These are phyloP conservation scores for Myxocyprinus asiaticus DNA, from an alignment of 2,113 vertebrate species.

Conservation along the genomic window DNA sequence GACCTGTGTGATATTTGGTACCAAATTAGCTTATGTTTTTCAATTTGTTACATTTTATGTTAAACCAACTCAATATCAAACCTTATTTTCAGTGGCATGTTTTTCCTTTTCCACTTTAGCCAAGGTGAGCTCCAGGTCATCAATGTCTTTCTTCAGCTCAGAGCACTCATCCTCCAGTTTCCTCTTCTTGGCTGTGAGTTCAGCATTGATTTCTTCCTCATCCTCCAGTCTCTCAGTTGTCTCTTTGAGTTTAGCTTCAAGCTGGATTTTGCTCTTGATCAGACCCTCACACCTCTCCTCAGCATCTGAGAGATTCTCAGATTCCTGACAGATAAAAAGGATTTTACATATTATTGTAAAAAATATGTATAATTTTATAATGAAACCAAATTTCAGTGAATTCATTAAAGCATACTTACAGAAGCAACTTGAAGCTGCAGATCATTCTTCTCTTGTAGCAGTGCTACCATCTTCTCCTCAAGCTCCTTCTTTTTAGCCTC, in stretches of 20 bases:
- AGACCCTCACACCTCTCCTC: conserved; percentile 60
- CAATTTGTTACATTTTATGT: not conserved
- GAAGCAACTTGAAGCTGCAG: conserved; percentile 52
- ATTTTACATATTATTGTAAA: not conserved
- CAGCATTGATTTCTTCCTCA: conserved; percentile 76
- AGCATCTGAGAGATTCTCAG: conserved; percentile 61
- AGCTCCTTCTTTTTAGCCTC: conserved; percentile 54
- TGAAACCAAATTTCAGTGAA: too few species aligned
- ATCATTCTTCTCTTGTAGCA: conserved; percentile 56
- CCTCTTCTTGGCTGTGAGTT: conserved; percentile 78
- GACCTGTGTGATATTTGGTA: conserved; percentile 36
- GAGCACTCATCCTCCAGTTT: conserved; percentile 82
- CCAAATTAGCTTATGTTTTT: not conserved
- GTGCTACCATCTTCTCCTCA: conserved; percentile 52
- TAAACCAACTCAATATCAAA: not conserved
- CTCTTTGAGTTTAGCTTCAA: conserved; percentile 60
- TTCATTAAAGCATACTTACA: conserved; percentile 8
- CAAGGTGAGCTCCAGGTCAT: conserved; percentile 78
- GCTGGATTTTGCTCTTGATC: conserved; percentile 60
- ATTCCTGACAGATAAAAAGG: conserved; percentile 50
- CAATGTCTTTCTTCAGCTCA: conserved; percentile 81
- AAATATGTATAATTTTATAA: too few species aligned
- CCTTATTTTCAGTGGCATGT: conserved; percentile 64
- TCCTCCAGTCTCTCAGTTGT: conserved; percentile 74
- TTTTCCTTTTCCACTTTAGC: conserved; percentile 81